Conservation (phyloP, 2,113 vertebrate genomes). For the Paramormyrops kingsleyae region DNA sequence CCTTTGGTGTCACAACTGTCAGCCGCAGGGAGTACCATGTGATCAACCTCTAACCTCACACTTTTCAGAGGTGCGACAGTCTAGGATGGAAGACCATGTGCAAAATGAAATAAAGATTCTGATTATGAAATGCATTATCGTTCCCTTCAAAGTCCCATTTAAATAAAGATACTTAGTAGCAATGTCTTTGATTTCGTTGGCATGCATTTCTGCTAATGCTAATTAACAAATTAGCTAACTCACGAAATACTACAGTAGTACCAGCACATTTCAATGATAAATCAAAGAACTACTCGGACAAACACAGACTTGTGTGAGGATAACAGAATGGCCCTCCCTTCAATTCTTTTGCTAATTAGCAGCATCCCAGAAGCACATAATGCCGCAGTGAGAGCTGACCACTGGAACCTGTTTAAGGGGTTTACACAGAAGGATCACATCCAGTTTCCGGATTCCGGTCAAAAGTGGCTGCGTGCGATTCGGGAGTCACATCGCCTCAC, state of each 20-base stretch:
- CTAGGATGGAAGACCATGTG: neutral
- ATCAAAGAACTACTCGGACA: neutral
- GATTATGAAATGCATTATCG: neutral
- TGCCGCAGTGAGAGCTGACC: neutral
- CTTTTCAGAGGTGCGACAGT: neutral
- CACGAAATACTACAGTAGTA: neutral
- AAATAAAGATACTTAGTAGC: neutral
- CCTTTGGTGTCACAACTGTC: conserved; percentile 1
- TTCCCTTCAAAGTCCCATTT: neutral
- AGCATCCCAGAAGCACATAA: neutral
- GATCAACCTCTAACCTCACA: conserved; percentile 1
- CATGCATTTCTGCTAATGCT: neutral
- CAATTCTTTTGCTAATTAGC: neutral
- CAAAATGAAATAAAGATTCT: neutral
- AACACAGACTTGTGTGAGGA: neutral
- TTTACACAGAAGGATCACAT: neutral
- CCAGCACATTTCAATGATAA: neutral
- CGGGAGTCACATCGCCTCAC: conserved; percentile 50
- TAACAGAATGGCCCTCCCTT: neutral
- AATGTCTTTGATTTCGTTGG: neutral
- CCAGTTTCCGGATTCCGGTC: conserved; percentile 24
- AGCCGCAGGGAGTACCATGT: neutral
- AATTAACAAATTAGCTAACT: neutral
- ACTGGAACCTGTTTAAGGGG: neutral
- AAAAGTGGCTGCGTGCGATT: conserved; percentile 57